Base-by-base conservation (phyloP, 2,113 vertebrate genomes). In the Paramormyrops kingsleyae region DNA sequence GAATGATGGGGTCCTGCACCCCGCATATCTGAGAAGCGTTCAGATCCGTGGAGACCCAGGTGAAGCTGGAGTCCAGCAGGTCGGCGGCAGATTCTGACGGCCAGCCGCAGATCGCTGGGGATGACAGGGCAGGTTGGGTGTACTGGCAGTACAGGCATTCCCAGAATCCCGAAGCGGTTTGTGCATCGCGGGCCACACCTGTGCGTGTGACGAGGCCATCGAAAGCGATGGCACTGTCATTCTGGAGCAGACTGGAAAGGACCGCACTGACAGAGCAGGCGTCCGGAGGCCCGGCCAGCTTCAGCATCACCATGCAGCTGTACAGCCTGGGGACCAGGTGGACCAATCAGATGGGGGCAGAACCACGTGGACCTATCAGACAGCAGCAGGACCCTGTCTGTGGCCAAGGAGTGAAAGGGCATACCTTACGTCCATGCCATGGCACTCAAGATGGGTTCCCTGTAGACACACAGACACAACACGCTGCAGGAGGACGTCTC, bases 381-480 rank as follows among this genome's bases (percentile, higher is more conserved):
- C 74, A 39, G 74, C 15, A 42, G 15, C 74, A 80, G 74, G 35
- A 35, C 17, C 35, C 74, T 80, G 74, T 80, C 74, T 80, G 35
- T 80, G 35, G 74, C 35, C 53, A 56, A 91, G 47, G 88, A 74
- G 35, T 15, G 66, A 49, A 49, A 44, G 46, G 42, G 62, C 44
- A 19, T 94, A 95, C 95, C 93, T 92, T 21, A 87, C 10, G 0
- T 31, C 4, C 8, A 85, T 92, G 7, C 90, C 88, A 12, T 90
- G 91, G 27, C 95, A 96, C 83, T 93, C 91, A 2, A 95, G 56
- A 62, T 94, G 90, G 84, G 47, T 47, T 0, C 10, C 46, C 95
- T 96, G 88, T 21, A 90, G 19, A 90, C 74, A 86, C 39, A 85
- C 62, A 86, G 44, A 59, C 52, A 90, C 42, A 88, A 56, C 88